These are phyloP conservation scores for Mormyrus iriodes DNA, from an alignment of 2,113 vertebrate species.

Conservation along the genomic window DNA sequence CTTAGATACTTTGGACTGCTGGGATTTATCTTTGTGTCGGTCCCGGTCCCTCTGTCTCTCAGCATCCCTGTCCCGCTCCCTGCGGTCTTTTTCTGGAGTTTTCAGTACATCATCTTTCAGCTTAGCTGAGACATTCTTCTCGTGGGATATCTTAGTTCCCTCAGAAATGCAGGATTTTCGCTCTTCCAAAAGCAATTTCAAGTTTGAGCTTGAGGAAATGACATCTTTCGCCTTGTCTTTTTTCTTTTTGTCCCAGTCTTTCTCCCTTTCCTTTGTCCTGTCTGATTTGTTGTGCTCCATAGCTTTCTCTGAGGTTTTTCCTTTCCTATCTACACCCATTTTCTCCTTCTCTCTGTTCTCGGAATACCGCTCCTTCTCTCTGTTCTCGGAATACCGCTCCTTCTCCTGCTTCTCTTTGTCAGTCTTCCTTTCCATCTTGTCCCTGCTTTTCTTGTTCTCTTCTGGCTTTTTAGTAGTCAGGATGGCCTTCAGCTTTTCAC, in stretches of 20 bases:
- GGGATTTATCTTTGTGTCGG: constrained; percentile 78
- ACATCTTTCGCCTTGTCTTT: constrained; percentile 78
- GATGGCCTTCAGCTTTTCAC: constrained; percentile 73
- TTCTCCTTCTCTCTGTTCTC: constrained; percentile 75
- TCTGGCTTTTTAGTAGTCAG: constrained; percentile 71
- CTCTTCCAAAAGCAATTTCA: constrained; percentile 75
- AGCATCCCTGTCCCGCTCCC: constrained; percentile 70
- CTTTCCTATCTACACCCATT: constrained; percentile 69
- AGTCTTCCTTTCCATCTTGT: constrained; percentile 78
- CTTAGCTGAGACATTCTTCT: constrained; percentile 67
- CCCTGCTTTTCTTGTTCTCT: constrained; percentile 81
- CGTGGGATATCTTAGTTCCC: constrained; percentile 59
- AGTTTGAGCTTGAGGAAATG: constrained; percentile 57
- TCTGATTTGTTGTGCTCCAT: constrained; percentile 73
- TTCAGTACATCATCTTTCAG: constrained; percentile 80
- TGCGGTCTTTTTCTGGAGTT: constrained; percentile 83
- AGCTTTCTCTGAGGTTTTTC: constrained; percentile 73
- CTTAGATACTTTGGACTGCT: constrained; percentile 66
- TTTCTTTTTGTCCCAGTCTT: constrained; percentile 77
- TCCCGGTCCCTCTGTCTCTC: constrained; percentile 84
- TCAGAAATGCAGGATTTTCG: constrained; percentile 68
- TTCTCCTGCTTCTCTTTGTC: constrained; percentile 79
- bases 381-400: constrained; percentile 66
- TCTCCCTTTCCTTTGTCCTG: constrained; percentile 66
- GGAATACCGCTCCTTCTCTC: constrained; percentile 67